These are phyloP conservation scores for Teleiodes luculella DNA, from an alignment of 2,888 invertebrate species.

Conservation along the genomic window DNA sequence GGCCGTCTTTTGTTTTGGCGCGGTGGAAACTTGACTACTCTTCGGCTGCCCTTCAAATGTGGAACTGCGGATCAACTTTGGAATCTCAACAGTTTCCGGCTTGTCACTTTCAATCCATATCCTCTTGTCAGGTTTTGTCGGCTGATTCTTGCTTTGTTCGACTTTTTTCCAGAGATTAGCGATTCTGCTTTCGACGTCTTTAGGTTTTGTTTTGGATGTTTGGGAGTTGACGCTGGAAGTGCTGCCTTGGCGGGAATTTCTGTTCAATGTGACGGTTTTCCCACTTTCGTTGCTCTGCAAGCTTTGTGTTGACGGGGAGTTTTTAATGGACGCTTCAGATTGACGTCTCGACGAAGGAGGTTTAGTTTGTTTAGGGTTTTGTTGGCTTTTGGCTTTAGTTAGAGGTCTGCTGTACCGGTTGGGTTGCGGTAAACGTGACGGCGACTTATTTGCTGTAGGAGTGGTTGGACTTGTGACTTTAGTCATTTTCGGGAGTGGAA, in stretches of 20 bases:
- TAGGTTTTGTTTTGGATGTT: conserved; percentile 70
- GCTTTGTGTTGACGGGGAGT: conserved; percentile 77
- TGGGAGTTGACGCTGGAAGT: conserved; percentile 81
- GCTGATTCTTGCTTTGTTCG: conserved; percentile 81
- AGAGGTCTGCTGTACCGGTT: conserved; percentile 46
- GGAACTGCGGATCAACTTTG: conserved; percentile 79
- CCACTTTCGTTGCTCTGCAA: conserved; percentile 75
- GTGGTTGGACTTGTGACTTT: conserved; percentile 52
- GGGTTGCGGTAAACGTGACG: conserved; percentile 63
- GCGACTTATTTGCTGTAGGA: conserved; percentile 55
- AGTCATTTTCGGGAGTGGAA: conserved; percentile 35
- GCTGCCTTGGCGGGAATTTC: conserved; percentile 60
- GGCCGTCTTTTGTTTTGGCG: conserved; percentile 70
- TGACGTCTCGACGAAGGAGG: conserved; percentile 33
- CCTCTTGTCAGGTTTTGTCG: conserved; percentile 77
- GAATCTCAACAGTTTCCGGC: conserved; percentile 51
- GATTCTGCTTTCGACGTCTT: conserved; percentile 87
- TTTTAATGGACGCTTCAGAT: conserved; percentile 57
- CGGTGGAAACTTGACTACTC: conserved; percentile 44
- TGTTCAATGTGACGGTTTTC: conserved; percentile 60
- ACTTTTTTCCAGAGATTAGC: conserved; percentile 89
- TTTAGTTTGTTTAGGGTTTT: conserved; percentile 38
- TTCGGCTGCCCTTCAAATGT: conserved; percentile 81
- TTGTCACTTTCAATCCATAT: conserved; percentile 78
- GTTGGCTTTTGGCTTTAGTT: conserved; percentile 37